phyloP scores from a whole-genome alignment of 2,113 vertebrate genomes.

The Seriola rivoliana region DNA sequence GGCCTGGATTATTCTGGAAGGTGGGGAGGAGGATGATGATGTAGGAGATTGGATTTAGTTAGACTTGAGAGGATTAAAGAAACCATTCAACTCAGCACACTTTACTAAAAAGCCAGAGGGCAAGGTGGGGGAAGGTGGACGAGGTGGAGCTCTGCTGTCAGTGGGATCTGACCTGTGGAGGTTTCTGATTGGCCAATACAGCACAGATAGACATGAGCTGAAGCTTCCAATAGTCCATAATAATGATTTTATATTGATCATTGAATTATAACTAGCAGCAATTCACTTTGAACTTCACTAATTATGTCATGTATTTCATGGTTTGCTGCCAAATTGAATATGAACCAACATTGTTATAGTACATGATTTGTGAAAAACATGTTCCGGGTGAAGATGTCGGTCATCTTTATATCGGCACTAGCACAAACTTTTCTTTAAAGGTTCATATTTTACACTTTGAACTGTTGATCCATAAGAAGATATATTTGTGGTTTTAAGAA shows the following conservation, averaged over 20 bases:
- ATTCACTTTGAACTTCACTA: not conserved
- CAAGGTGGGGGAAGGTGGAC: constrained; percentile 35
- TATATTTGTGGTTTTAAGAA: too few species aligned
- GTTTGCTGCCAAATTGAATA: too few species aligned
- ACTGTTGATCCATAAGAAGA: too few species aligned
- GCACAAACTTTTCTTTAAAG: not conserved
- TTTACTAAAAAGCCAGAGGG: constrained; percentile 35
- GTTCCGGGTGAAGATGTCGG: not conserved
- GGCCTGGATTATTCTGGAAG: constrained; percentile 52
- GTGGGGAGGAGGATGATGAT: constrained; percentile 30
- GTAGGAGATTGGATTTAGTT: constrained; percentile 47
- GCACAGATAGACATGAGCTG: not conserved
- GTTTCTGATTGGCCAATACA: not conserved
- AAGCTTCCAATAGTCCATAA: not conserved
- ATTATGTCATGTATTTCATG: too few species aligned
- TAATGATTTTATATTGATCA: too few species aligned
- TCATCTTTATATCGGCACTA: not conserved
- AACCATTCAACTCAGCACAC: constrained; percentile 50
- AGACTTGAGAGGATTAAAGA: constrained; percentile 67
- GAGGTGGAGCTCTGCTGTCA: not conserved
- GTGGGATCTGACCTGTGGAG: not conserved
- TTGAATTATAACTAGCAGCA: not conserved
- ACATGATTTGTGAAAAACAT: too few species aligned
- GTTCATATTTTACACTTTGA: too few species aligned
- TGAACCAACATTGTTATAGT: not conserved